Evolutionary conservation across 2,113 vertebrate genomes (phyloP).

Genomic region (Aegithalos caudatus): DNA sequence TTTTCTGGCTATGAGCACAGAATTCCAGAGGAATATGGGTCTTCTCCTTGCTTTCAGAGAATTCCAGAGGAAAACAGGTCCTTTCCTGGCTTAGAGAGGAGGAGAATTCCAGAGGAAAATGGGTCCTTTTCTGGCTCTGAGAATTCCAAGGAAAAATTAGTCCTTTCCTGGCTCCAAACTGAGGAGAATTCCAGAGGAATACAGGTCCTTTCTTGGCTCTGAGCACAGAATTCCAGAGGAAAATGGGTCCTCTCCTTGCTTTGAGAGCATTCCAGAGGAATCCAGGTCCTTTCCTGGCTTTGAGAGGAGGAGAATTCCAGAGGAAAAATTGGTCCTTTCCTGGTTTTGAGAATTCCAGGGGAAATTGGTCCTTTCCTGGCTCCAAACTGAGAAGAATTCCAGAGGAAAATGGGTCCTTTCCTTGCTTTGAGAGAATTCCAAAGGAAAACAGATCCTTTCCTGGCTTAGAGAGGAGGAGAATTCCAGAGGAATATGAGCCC

Average conservation of each 20-base stretch:
- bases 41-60: neutral
- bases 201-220: fast-evolving
- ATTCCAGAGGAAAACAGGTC: neutral
- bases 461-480: neutral
- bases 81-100: neutral
- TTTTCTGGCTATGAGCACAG: too few relatives aligned
- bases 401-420: neutral
- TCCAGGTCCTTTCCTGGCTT: too few relatives aligned
- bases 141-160: neutral
- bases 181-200: neutral
- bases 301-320: neutral
- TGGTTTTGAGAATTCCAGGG: neutral
- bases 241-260: neutral
- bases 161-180: neutral
- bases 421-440: neutral
- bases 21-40: neutral
- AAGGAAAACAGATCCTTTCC: neutral
- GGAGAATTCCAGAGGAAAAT: neutral
- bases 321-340: too few relatives aligned
- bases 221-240: neutral
- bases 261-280: neutral
- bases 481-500: neutral
- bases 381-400: neutral
- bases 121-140: fast-evolving
- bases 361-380: neutral